Evolutionary conservation across 1,140 invertebrate genomes (phyloP).

Genomic region (Grapholita molesta): DNA sequence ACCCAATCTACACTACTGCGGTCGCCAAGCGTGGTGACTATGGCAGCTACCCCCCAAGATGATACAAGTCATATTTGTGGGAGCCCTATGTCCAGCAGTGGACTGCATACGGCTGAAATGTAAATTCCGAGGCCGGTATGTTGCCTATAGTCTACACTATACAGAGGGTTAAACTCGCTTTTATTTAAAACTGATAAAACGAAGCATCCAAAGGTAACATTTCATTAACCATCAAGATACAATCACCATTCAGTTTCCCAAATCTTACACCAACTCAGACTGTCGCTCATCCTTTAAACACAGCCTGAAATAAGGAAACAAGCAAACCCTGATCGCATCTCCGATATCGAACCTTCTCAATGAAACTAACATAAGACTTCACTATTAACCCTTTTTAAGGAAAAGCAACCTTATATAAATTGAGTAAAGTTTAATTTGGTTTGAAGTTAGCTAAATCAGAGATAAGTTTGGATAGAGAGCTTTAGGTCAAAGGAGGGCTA

Average conservation of each 20-base stretch:
- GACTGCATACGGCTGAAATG: no score
- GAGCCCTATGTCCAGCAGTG: no score
- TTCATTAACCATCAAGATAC: slow-evolving; percentile 16
- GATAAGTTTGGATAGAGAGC: slow-evolving; percentile 61
- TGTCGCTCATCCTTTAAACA: slow-evolving; percentile 40
- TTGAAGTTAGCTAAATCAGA: slow-evolving; percentile 37
- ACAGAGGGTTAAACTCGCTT: background rate
- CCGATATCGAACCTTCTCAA: slow-evolving; percentile 31
- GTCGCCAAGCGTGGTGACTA: no score
- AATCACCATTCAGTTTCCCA: background rate
- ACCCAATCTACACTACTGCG: no score
- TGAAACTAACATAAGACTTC: slow-evolving; percentile 30
- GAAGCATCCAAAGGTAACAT: background rate
- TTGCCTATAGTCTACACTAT: no score
- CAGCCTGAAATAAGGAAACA: slow-evolving; percentile 57
- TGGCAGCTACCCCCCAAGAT: no score
- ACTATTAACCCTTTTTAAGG: slow-evolving; percentile 21
- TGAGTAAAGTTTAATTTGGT: slow-evolving; percentile 23
- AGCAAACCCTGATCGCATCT: slow-evolving; percentile 52
- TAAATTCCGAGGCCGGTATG: no score
- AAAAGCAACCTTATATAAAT: slow-evolving; percentile 27
- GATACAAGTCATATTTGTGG: no score
- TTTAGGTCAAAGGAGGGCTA: slow-evolving; percentile 61
- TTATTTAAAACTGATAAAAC: background rate
- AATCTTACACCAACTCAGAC: slow-evolving; percentile 28